Conservation (phyloP, 2,113 vertebrate genomes). For the Lamprotornis superbus region DNA sequence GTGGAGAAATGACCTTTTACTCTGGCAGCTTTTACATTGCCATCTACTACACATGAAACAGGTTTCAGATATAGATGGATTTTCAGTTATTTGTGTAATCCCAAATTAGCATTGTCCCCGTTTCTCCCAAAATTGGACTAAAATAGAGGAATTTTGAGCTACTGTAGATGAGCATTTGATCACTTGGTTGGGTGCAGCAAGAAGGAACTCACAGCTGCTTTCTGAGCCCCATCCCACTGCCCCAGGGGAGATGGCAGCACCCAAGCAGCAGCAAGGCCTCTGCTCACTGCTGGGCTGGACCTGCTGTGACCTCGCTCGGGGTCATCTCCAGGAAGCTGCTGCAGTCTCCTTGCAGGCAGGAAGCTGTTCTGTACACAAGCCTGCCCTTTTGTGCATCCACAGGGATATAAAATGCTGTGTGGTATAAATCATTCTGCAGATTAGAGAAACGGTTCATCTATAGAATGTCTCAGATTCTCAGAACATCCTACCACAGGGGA, state of each 20-base stretch:
- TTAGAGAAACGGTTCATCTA: not conserved
- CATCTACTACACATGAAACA: not conserved
- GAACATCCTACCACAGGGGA: not conserved
- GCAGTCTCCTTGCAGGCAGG: not conserved
- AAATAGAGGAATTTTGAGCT: not conserved
- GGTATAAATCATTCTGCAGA: not conserved
- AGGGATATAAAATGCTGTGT: not conserved
- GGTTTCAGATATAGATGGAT: not conserved
- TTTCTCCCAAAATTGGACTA: not conserved
- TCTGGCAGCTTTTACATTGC: not conserved
- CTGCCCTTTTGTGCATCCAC: not conserved
- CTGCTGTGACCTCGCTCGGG: rapidly evolving
- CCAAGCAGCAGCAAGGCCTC: not conserved
- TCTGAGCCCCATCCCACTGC: not conserved
- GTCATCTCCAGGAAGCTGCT: not conserved
- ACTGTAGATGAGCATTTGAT: not conserved
- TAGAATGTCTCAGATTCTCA: not conserved
- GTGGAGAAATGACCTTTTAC: not conserved
- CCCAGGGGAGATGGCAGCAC: not conserved
- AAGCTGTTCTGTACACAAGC: not conserved
- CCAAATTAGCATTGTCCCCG: not conserved
- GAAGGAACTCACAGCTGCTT: not conserved
- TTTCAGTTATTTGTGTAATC: not conserved
- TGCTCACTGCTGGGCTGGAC: not conserved
- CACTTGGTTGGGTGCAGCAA: not conserved